Base-by-base conservation (phyloP, 2,888 invertebrate genomes). In the Gibbula magus region DNA sequence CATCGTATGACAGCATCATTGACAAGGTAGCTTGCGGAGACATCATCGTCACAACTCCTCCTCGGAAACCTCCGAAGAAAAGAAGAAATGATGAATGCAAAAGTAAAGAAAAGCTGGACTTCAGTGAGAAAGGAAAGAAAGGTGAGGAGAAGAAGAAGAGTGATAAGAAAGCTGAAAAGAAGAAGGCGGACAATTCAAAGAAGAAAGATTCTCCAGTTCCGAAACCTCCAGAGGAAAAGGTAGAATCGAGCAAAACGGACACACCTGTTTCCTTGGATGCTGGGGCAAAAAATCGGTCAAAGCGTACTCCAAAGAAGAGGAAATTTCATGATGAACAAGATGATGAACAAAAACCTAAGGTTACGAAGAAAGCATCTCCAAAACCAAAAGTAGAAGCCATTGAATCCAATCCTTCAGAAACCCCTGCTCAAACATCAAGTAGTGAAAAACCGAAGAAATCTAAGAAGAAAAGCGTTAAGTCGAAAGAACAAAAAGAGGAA, bases 51-150 rank as follows among this genome's bases (percentile, higher is more conserved):
- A n/a, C 52, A 8, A 74, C 51, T 18, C 75, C 75, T 32, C 75
- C 81, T 22, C 39, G 61, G 45, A 78, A 78, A 52, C 82, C 82
- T 20, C 82, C 82, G 7, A 81, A 82, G 54, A 85, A 85, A 54
- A 81, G 79, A 73, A 82, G 67, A 52, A 82, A 79, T 20, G 78
- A 81, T 56, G 80, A 75, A 13, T n/a, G 32, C 0, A 51, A 45
- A 51, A 54, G 70, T 25, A n/a, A 51, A n/a, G 53, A 70, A 45
- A 61, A 61, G 32, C 35, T 70, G 1, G 32, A 77, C 29, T 61
- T 73, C 29, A 77, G 70, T 56, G 80, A 80, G n/a, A 73, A 35
- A 32, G 53, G n/a, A 8, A 78, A 78, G 32, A 66, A 75, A 20
- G 75, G 54, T 45, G 39, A 66, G 13, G 39, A 66, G 13, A 81